Base-by-base conservation (phyloP, 2,113 vertebrate genomes). In the Hypanus sabinus region DNA sequence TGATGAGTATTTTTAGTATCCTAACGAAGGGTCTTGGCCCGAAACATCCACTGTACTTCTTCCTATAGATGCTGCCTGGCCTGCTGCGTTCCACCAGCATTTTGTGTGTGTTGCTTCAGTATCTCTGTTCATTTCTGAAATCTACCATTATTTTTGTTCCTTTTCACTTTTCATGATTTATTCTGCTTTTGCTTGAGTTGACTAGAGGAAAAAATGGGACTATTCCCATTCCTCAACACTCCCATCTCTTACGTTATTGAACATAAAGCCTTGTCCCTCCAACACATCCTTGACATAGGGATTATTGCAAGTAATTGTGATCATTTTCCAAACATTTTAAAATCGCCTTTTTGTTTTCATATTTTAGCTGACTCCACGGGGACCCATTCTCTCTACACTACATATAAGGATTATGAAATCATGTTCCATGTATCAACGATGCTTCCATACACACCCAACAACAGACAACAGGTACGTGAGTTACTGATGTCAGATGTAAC, bases 371-470 rank as follows among this genome's bases (percentile, higher is more conserved):
- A 99, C 95, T 99, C 99, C 94, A 99, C 99, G 0, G 99, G 99
- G 95, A 98, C 98, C 0, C 98, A 99, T 96, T 99, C 99, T 65
- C 98, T 99, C 77, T 99, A 99, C 95, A 99, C 99, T 27, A 99
- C 98, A 20, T 99, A 99, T 94, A 99, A 99, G 95, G 99, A 99
- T 96, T 99, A 99, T 18, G 99, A 99, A 95, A 97, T 99, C 96
- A 99, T 99, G 99, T 99, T 99, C 95, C 99, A 99, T 3, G 98
- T 99, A 90, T 99, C 98, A 83, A 99, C 98, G 79, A 97, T 99
- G 96, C 98, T 99, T 94, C 99, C 99, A 73, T 98, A 99, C 95
- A 99, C 98, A 71, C 98, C 99, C 76, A 99, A 97, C 96, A 99
- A 99, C 96, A 97, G 98, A 94, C 99, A 99, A 95, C 99, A 99